Conservation (phyloP, 1,140 invertebrate genomes). For the Macrotrachela quadricornifera region DNA sequence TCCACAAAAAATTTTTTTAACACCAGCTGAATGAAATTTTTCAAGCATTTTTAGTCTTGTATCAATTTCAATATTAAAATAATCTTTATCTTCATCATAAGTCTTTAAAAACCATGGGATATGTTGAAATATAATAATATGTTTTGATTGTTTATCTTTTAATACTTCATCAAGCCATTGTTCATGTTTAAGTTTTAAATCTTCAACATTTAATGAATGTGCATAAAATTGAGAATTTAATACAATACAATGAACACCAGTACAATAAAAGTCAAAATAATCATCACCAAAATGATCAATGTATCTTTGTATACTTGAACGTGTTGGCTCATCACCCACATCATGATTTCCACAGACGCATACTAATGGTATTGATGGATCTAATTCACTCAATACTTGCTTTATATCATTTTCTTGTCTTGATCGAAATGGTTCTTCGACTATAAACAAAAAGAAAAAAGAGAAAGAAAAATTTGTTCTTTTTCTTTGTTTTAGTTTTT, state of each 20-base stretch:
- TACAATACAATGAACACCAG: slow-evolving; percentile 35
- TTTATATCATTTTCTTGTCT: slow-evolving; percentile 15
- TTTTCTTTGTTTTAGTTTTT: no score
- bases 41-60: slow-evolving; percentile 26
- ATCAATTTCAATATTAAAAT: slow-evolving; percentile 30
- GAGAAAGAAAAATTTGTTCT: no score
- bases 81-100: slow-evolving; percentile 26
- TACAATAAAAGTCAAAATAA: slow-evolving; percentile 36
- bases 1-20: slow-evolving; percentile 32
- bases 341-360: slow-evolving; percentile 41
- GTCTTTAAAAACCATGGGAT: slow-evolving; percentile 34
- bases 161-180: slow-evolving; percentile 29
- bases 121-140: slow-evolving; percentile 36
- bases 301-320: slow-evolving; percentile 24
- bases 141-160: slow-evolving; percentile 13
- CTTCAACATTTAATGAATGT: slow-evolving; percentile 14
- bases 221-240: slow-evolving; percentile 36
- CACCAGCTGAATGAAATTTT: slow-evolving; percentile 23
- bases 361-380: slow-evolving; percentile 32
- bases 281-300: slow-evolving; percentile 35
- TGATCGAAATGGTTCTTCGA: slow-evolving; percentile 21
- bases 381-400: slow-evolving; percentile 25
- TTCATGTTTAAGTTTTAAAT: slow-evolving; percentile 29
- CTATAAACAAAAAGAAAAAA: slow-evolving; percentile 9
- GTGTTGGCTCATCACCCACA: slow-evolving; percentile 34